Conservation (phyloP, 1,140 invertebrate species). For the Pseudachorutes palmiensis region DNA sequence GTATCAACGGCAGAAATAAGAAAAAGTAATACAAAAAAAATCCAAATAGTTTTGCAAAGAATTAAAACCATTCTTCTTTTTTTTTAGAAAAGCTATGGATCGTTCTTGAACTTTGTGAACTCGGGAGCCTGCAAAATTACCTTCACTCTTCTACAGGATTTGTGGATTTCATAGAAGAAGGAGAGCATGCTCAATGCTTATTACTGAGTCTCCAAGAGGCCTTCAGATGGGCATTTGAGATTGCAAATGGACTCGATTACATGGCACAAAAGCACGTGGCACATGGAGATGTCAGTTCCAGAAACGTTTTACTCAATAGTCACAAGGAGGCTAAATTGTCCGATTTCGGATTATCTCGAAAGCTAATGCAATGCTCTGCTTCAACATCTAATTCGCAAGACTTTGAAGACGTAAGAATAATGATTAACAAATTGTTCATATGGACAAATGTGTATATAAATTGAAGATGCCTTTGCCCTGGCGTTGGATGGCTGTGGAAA, state of each 20-base stretch:
- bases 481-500: conserved; percentile 49
- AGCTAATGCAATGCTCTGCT: not conserved
- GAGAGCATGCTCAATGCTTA: no score
- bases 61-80: not conserved
- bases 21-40: not conserved
- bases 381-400: not conserved
- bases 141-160: not conserved
- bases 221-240: not conserved
- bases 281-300: conserved; percentile 3
- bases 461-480: conserved; percentile 43
- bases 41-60: not conserved
- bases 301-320: conserved; percentile 7
- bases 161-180: not conserved
- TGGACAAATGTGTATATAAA: not conserved
- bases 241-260: not conserved
- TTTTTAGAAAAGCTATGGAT: not conserved
- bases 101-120: not conserved
- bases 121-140: not conserved
- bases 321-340: not conserved
- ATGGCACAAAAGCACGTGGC: not conserved
- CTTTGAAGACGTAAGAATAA: not conserved
- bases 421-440: not conserved
- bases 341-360: conserved; percentile 13
- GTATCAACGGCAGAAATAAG: conserved; percentile 55
- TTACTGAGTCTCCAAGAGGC: not conserved